These are phyloP conservation scores for Peromyscus californicus DNA, from an alignment of 2,113 vertebrate genomes.

Conservation along the genomic window DNA sequence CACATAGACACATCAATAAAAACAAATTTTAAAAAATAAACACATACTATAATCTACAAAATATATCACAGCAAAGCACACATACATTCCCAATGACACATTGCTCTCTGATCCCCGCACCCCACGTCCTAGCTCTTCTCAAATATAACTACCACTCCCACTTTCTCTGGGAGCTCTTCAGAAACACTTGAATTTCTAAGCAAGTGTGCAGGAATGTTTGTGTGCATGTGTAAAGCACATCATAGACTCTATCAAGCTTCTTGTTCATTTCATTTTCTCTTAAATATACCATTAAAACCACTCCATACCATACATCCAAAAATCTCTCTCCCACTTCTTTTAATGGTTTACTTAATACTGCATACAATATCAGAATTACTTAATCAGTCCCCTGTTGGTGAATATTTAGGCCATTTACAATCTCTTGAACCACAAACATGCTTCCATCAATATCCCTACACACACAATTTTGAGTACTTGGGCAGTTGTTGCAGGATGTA, in stretches of 20 bases:
- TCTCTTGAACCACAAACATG: constrained; percentile 28
- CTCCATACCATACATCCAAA: not conserved
- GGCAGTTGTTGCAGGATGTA: not conserved
- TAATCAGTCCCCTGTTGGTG: not conserved
- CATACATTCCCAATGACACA: not conserved
- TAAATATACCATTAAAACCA: not conserved
- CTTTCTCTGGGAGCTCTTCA: not conserved
- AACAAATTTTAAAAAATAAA: not conserved
- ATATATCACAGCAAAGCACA: not conserved
- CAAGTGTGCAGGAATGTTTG: not conserved
- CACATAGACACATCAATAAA: not conserved
- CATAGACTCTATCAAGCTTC: not conserved
- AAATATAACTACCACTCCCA: not conserved
- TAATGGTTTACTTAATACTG: constrained; percentile 22
- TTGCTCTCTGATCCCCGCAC: not conserved
- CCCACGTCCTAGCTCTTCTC: not conserved
- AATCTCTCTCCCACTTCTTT: not conserved
- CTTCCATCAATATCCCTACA: not conserved
- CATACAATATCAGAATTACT: constrained; percentile 20
- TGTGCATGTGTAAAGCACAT: not conserved
- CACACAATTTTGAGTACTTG: not conserved
- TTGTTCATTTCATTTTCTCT: constrained; percentile 41
- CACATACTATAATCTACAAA: not conserved
- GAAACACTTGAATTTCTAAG: not conserved
- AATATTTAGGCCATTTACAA: not conserved